Conservation (phyloP, 1,140 invertebrate genomes). For the Musca vetustissima region DNA sequence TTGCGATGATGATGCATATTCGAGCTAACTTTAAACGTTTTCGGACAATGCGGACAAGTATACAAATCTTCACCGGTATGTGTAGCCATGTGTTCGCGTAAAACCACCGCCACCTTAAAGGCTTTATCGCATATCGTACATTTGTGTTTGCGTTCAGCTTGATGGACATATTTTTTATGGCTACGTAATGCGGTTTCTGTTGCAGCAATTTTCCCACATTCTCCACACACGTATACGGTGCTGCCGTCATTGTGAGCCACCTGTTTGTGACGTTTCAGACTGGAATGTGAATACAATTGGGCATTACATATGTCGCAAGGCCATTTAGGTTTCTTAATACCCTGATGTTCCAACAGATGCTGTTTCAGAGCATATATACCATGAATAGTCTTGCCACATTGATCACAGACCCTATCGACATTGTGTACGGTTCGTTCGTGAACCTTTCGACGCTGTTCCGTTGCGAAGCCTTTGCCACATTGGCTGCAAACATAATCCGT, state of each 20-base stretch:
- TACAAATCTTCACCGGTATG: background rate
- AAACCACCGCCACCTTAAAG: slow-evolving; percentile 31
- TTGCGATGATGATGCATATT: slow-evolving; percentile 45
- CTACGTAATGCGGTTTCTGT: slow-evolving; percentile 32
- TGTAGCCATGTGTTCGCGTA: background rate
- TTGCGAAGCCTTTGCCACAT: slow-evolving; percentile 36
- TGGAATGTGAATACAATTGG: slow-evolving; percentile 32
- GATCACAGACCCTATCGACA: slow-evolving; percentile 33
- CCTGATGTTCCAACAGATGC: slow-evolving; percentile 22
- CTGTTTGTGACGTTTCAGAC: slow-evolving; percentile 36
- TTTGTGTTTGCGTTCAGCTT: slow-evolving; percentile 33
- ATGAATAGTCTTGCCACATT: slow-evolving; percentile 37
- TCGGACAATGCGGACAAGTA: background rate
- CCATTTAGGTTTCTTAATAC: slow-evolving; percentile 19
- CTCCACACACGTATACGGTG: slow-evolving; percentile 35
- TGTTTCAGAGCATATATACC: slow-evolving; percentile 19
- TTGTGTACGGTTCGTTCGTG: background rate
- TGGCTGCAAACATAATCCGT: slow-evolving; percentile 34
- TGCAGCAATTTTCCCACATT: slow-evolving; percentile 35
- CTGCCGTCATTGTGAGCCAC: slow-evolving; percentile 37
- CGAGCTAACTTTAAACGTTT: slow-evolving; percentile 34
- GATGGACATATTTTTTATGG: slow-evolving; percentile 35
- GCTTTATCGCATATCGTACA: slow-evolving; percentile 39
- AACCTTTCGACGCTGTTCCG: background rate
- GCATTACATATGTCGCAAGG: slow-evolving; percentile 20